phyloP scores from a whole-genome alignment of 1,140 invertebrate species.

The Nasonia vitripennis region DNA sequence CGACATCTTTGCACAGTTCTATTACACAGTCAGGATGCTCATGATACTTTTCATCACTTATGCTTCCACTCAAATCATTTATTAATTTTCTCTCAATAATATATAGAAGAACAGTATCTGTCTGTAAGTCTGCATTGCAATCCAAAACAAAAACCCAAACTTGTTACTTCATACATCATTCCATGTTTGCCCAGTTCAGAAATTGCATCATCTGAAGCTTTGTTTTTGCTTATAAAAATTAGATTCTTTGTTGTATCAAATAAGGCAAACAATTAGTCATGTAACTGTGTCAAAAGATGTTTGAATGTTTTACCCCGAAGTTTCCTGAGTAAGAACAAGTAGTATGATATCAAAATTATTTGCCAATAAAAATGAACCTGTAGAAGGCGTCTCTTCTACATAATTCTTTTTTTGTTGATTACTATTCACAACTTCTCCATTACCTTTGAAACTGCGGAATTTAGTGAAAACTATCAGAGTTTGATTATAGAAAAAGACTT shows the following conservation, averaged over 20 bases:
- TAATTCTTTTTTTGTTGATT: constrained; percentile 15
- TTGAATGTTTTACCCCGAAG: constrained; percentile 78
- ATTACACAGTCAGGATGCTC: constrained; percentile 80
- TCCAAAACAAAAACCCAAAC: constrained; percentile 89
- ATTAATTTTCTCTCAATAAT: constrained; percentile 95
- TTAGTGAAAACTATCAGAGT: too few species aligned
- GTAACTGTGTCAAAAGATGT: not conserved
- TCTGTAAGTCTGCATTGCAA: constrained; percentile 79
- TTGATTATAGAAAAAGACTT: too few species aligned
- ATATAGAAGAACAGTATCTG: constrained; percentile 89
- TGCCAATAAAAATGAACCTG: constrained; percentile 71
- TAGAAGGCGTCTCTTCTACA: not conserved
- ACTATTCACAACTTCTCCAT: not conserved
- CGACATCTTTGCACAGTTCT: constrained; percentile 32
- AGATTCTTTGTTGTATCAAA: not conserved
- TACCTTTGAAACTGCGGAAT: not conserved
- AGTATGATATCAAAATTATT: constrained; percentile 88
- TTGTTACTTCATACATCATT: constrained; percentile 87
- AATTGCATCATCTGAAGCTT: constrained; percentile 75
- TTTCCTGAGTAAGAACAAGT: constrained; percentile 92
- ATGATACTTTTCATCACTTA: constrained; percentile 94
- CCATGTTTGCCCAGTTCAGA: constrained; percentile 80
- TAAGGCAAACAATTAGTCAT: not conserved
- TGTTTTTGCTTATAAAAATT: constrained; percentile 65
- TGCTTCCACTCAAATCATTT: constrained; percentile 92